A percentile compares a stretch with the other conserved stretches of the same genome.
Evolutionary conservation across 2,113 vertebrate species (phyloP).

Genomic region (Channa maculata): DNA sequence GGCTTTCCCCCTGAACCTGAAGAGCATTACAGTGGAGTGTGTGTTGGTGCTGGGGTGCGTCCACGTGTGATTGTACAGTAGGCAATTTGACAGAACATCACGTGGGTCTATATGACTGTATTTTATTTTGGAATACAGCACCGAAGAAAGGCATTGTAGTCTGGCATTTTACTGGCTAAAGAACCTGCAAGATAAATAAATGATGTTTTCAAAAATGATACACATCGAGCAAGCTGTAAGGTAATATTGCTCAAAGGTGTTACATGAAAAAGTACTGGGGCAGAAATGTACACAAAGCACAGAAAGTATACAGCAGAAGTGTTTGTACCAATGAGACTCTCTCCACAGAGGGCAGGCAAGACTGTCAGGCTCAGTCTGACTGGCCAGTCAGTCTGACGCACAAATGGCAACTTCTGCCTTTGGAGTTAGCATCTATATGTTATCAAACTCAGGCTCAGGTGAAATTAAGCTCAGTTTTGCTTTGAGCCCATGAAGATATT

Average conservation of each 20-base stretch:
- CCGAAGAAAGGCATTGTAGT: neutral
- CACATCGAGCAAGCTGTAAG: neutral
- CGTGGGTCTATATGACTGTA: constrained; percentile 11
- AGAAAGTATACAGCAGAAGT: neutral
- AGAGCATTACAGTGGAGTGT: constrained; percentile 25
- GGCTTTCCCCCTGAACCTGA: constrained; percentile 63
- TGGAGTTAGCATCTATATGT: too few relatives aligned
- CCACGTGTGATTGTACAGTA: constrained; percentile 23
- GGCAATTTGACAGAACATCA: constrained; percentile 41
- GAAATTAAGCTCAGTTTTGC: too few relatives aligned
- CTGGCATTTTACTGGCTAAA: too few relatives aligned
- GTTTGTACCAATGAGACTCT: neutral
- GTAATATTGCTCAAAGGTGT: neutral
- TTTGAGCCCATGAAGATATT: too few relatives aligned
- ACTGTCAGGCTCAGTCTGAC: neutral
- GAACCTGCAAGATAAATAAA: neutral
- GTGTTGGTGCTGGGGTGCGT: constrained; percentile 31
- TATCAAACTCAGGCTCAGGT: too few relatives aligned
- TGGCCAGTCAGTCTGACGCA: too few relatives aligned
- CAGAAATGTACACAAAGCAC: neutral
- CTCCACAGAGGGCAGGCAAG: neutral
- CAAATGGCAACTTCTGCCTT: too few relatives aligned
- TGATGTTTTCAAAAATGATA: neutral
- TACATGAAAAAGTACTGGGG: neutral
- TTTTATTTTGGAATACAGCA: neutral